These are phyloP conservation scores for Mallateleia sp. DNA, from an alignment of 2,888 invertebrate genomes.

Conservation along the genomic window DNA sequence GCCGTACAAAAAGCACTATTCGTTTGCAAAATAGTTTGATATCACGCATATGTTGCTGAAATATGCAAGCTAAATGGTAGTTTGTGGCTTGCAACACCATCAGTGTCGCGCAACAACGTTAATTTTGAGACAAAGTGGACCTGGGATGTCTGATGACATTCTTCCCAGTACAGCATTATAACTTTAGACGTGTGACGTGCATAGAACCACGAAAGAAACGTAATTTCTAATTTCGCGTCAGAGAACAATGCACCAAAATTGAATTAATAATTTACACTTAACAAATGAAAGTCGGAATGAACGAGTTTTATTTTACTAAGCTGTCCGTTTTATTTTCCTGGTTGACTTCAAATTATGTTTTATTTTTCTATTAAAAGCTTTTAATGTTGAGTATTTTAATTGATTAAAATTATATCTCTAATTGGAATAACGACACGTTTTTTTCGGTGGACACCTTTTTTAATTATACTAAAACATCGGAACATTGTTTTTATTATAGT, in stretches of 20 bases:
- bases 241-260: slow-evolving; percentile 42
- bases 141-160: slow-evolving; percentile 65
- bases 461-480: no score
- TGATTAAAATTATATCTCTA: neutral
- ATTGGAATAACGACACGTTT: no score
- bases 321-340: neutral
- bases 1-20: slow-evolving; percentile 46
- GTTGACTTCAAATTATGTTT: neutral
- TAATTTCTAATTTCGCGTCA: slow-evolving; percentile 46
- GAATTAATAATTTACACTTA: slow-evolving; percentile 55
- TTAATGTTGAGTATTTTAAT: neutral
- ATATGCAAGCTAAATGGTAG: slow-evolving; percentile 68
- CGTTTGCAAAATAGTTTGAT: slow-evolving; percentile 61
- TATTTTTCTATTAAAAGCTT: neutral
- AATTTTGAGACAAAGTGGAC: slow-evolving; percentile 66
- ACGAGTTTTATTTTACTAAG: neutral
- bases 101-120: slow-evolving; percentile 65
- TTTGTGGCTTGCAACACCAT: slow-evolving; percentile 60
- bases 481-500: no score
- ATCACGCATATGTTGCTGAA: slow-evolving; percentile 63
- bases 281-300: slow-evolving; percentile 27
- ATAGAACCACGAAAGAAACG: slow-evolving; percentile 51
- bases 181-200: slow-evolving; percentile 57
- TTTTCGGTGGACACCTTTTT: no score
- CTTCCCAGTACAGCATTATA: slow-evolving; percentile 57